Evolutionary conservation across 2,797 vertebrate genomes (phyloP).

Genomic region (Furcifer pardalis): DNA sequence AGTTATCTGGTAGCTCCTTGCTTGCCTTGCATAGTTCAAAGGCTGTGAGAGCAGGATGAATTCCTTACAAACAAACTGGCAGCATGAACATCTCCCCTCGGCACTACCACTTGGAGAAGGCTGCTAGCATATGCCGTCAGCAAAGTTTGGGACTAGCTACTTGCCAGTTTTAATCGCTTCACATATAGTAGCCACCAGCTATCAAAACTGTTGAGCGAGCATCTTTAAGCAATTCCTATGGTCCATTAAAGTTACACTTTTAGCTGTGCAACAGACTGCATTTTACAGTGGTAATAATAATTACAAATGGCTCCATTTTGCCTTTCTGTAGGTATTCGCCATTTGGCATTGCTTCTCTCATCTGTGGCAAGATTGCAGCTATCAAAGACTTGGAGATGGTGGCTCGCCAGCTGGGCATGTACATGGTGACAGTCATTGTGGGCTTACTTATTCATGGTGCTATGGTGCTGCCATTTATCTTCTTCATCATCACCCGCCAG

Average conservation of each 20-base stretch:
- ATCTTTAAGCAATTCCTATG: no score
- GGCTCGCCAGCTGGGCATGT: conserved; percentile 86
- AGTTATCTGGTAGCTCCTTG: no score
- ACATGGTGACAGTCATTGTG: conserved; percentile 87
- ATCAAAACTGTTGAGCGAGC: neutral
- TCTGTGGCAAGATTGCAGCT: conserved; percentile 84
- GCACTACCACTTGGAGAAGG: neutral
- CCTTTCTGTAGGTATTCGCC: conserved; percentile 82
- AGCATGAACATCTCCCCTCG: neutral
- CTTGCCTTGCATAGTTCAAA: no score
- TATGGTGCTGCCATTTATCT: conserved; percentile 84
- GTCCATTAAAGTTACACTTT: neutral
- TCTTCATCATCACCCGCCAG: conserved; percentile 81
- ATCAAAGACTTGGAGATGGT: conserved; percentile 84
- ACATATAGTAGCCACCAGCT: neutral
- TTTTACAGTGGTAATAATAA: neutral
- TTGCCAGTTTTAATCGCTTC: neutral
- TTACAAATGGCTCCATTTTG: no score
- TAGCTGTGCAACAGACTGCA: neutral
- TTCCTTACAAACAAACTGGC: neutral
- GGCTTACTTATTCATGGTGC: conserved; percentile 86
- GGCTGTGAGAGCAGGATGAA: no score
- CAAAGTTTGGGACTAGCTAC: neutral
- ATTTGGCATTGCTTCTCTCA: conserved; percentile 84
- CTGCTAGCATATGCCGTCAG: neutral